Percentiles rank a stretch among this genome's conserved stretches.
Evolutionary conservation across 2,113 vertebrate genomes (phyloP).

Genomic region (Phaethornis superciliosus): DNA sequence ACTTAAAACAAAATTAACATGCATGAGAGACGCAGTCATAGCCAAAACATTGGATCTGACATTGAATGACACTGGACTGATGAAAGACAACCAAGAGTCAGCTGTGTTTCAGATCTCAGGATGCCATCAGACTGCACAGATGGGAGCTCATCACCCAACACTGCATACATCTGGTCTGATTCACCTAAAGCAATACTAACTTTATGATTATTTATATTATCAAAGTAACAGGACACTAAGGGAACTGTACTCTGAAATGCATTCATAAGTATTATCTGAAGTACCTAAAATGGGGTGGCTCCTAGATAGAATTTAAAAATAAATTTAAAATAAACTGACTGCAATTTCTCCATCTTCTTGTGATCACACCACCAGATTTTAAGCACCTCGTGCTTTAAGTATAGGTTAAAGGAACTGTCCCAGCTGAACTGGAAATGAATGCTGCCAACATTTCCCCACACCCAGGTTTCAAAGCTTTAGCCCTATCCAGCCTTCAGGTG

Average conservation of each 20-base stretch:
- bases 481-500: not conserved
- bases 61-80: not conserved
- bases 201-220: not conserved
- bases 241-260: not conserved
- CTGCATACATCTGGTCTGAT: not conserved
- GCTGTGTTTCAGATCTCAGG: not conserved
- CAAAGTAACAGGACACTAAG: not conserved
- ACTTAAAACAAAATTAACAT: not conserved
- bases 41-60: not conserved
- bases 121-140: not conserved
- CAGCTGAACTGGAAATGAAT: not conserved
- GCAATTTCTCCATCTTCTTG: not conserved
- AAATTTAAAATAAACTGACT: not conserved
- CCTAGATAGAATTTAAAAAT: not conserved
- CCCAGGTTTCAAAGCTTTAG: not conserved
- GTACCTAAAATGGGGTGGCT: not conserved
- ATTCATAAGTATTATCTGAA: not conserved
- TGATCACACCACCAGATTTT: not conserved
- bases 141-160: not conserved
- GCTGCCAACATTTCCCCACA: not conserved
- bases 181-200: not conserved
- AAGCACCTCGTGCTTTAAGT: not conserved
- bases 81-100: not conserved
- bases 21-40: accelerated
- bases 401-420: not conserved